A percentile compares a stretch with the other conserved stretches of the same genome.
phyloP scores from a whole-genome alignment of 1,140 invertebrate species.

The Tribolium madens region DNA sequence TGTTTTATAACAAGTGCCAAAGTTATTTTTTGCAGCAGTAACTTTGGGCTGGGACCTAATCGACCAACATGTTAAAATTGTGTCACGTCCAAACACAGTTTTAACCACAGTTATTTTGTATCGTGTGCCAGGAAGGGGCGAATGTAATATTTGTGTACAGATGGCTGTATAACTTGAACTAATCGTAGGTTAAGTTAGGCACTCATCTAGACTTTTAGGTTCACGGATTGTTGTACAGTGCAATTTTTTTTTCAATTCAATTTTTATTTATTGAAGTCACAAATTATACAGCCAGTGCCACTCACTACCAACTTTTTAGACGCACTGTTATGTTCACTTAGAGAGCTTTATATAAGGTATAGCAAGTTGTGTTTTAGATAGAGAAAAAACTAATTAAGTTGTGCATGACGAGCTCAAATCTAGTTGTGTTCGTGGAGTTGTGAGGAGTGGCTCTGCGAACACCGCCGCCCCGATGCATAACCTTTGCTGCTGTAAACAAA shows the following conservation, averaged over 20 bases:
- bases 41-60: constrained; percentile 45
- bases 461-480: constrained; percentile 48
- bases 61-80: constrained; percentile 37
- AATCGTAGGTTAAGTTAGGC: constrained; percentile 25
- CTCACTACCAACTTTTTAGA: constrained; percentile 58
- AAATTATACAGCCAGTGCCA: constrained; percentile 61
- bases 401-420: constrained; percentile 59
- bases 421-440: constrained; percentile 55
- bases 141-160: constrained; percentile 52
- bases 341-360: constrained; percentile 59
- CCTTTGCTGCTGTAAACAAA: constrained; percentile 50
- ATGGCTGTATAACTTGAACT: constrained; percentile 60
- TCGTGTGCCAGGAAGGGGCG: constrained; percentile 38
- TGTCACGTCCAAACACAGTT: constrained; percentile 49
- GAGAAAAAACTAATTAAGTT: constrained; percentile 58
- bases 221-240: constrained; percentile 41
- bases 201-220: constrained; percentile 5
- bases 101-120: constrained; percentile 57
- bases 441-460: constrained; percentile 52
- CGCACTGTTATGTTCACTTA: constrained; percentile 60
- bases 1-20: constrained; percentile 46
- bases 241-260: constrained; percentile 21
- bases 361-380: constrained; percentile 62
- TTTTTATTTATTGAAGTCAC: constrained; percentile 41
- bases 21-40: constrained; percentile 41